Conservation (phyloP, 2,797 vertebrate species). For the Anabacerthia variegaticeps region DNA sequence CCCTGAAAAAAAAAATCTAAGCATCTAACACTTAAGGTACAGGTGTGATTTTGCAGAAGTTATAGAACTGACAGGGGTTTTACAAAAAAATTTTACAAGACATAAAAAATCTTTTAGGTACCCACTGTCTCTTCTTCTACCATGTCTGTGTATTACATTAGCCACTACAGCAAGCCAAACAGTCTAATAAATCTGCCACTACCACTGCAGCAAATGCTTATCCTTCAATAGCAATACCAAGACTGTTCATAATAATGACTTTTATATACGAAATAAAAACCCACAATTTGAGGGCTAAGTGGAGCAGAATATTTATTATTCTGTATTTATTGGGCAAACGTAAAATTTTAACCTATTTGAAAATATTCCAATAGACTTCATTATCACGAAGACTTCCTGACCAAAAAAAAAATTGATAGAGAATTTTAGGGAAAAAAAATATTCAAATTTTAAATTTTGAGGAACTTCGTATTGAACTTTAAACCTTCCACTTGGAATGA, state of each 20-base stretch:
- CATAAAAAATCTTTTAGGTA: not conserved
- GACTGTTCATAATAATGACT: not conserved
- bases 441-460: not conserved
- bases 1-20: not conserved
- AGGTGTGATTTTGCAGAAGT: not conserved
- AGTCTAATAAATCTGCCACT: not conserved
- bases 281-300: not conserved
- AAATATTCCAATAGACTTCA: not conserved
- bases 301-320: not conserved
- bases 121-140: not conserved
- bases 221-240: not conserved
- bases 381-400: not conserved
- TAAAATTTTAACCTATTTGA: not conserved
- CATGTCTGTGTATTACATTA: not conserved
- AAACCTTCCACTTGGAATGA: not conserved
- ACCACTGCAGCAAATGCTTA: not conserved
- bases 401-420: not conserved
- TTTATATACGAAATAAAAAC: not conserved
- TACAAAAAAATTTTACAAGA: not conserved
- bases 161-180: not conserved
- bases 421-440: not conserved
- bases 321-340: not conserved
- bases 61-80: not conserved
- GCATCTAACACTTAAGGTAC: not conserved
- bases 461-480: not conserved